Base-by-base conservation (phyloP, 2,888 invertebrate species). In the Amitus sp. region DNA sequence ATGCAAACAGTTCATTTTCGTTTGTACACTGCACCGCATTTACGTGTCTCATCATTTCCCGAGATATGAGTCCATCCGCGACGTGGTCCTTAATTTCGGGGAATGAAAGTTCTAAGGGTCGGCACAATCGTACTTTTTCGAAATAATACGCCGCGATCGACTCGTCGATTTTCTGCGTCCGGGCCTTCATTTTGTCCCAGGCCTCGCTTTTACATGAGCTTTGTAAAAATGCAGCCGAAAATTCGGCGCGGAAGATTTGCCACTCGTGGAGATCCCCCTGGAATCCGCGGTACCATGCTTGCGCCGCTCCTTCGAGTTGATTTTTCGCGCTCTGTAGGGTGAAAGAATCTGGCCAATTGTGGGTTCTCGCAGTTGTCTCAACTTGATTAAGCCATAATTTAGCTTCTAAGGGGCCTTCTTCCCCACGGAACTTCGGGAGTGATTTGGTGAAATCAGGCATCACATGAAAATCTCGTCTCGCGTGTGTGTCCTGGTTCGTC, bases 261-360 rank as follows among this genome's bases (percentile, higher is more conserved):
- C n/a, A n/a, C n/a, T n/a, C n/a, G n/a, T n/a, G n/a, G n/a, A n/a
- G n/a, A n/a, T n/a, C n/a, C n/a, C n/a, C n/a, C n/a, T n/a, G n/a
- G n/a, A 66, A 43, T 12, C 50, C 47, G 4, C 51, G 23, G 28
- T 47, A 65, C 66, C 66, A 66, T 0, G 57, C 33, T 2, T 51
- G 43, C 20, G 63, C 62, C 0, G 60, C 63, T 6, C 62, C 57
- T 34, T 52, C 47, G 4, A 65, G 28, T 40, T 65, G 46, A 42
- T 56, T 49, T 17, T 54, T 61, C 1, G 56, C 57, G 0, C 55
- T 65, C 40, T 67, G 62, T 6, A 62, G 30, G 2, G 64, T 1
- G 9, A 61, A 62, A 0, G 49, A 33, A 2, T 66, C 66, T 0
- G 65, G 63, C 63, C 65, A 67, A 1, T 46, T 34, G 23, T 64